Evolutionary conservation across 2,888 invertebrate species (phyloP).

Genomic region (Icerya purchasi): DNA sequence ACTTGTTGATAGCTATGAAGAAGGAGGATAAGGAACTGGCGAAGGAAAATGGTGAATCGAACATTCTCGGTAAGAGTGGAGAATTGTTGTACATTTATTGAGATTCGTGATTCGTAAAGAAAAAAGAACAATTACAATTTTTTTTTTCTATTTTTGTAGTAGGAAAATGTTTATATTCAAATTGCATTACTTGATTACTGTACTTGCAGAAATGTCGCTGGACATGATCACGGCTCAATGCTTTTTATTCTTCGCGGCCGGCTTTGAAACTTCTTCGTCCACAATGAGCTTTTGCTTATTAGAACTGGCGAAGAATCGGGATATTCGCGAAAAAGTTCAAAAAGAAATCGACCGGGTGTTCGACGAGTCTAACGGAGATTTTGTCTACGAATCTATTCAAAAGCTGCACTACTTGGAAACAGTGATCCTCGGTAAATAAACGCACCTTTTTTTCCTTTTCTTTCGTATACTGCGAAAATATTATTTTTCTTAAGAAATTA

Average conservation of each 20-base stretch:
- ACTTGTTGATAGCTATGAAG: constrained; percentile 8
- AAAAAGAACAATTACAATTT: no score
- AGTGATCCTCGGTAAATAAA: not conserved
- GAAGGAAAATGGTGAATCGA: no score
- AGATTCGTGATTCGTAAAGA: no score
- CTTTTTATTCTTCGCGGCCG: not conserved
- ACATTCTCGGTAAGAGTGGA: no score
- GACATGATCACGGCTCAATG: constrained; percentile 2
- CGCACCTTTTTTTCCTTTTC: no score
- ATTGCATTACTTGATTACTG: no score
- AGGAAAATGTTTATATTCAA: no score
- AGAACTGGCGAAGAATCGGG: not conserved
- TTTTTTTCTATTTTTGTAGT: no score
- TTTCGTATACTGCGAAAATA: no score
- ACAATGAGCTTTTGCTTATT: not conserved
- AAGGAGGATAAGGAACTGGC: no score
- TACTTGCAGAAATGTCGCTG: not conserved
- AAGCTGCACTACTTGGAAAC: not conserved
- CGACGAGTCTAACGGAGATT: not conserved
- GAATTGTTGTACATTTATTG: no score
- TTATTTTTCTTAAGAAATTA: no score
- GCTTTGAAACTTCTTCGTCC: not conserved
- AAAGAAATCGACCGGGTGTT: not conserved
- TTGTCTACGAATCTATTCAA: not conserved
- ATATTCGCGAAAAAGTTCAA: not conserved